These are phyloP conservation scores for Mustela nigripes DNA, from an alignment of 2,113 vertebrate species.

Conservation along the genomic window DNA sequence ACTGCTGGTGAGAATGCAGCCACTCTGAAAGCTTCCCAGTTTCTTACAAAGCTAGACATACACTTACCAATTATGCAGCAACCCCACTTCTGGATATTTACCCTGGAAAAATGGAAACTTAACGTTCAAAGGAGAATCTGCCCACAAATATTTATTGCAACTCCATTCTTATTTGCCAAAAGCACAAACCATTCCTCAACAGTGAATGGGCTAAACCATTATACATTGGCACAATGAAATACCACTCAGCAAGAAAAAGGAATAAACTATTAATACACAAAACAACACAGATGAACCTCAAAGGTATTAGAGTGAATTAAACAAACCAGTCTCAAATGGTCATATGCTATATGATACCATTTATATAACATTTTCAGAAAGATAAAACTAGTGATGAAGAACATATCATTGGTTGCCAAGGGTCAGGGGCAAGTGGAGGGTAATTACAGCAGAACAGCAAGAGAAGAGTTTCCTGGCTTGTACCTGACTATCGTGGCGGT, in stretches of 20 bases:
- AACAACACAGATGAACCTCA: neutral
- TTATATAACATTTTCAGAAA: neutral
- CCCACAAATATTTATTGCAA: neutral
- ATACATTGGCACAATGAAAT: neutral
- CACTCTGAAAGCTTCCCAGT: neutral
- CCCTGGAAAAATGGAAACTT: neutral
- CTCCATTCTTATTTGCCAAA: neutral
- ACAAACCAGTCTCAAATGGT: neutral
- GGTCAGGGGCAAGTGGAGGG: neutral
- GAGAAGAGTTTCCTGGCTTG: neutral
- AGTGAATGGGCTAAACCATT: neutral
- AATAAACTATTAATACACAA: neutral
- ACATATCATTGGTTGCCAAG: neutral
- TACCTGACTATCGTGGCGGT: too few species aligned
- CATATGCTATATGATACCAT: neutral
- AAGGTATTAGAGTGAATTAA: neutral
- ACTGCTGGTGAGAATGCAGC: neutral
- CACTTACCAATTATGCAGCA: neutral
- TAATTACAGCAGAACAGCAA: neutral
- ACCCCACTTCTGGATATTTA: neutral
- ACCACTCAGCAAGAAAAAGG: neutral
- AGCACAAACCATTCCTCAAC: neutral
- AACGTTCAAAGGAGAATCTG: neutral
- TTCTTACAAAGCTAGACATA: neutral
- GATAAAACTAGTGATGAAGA: neutral